A percentile compares a stretch with the other conserved stretches of the same genome.
phyloP scores from a whole-genome alignment of 2,113 vertebrate genomes.

The Proterorhinus semilunaris region DNA sequence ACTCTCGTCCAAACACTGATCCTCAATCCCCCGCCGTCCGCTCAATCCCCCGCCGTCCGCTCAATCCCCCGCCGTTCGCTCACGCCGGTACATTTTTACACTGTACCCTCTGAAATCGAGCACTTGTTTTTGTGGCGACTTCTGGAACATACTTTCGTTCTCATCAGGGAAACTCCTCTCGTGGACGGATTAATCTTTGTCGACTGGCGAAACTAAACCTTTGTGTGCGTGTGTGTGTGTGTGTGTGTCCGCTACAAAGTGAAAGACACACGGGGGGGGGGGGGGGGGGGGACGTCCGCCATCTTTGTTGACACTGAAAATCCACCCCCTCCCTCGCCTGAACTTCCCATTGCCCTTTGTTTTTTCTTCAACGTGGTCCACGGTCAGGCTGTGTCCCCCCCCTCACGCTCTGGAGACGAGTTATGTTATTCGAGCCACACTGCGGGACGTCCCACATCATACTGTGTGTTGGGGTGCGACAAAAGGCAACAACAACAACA shows the following conservation, averaged over 20 bases:
- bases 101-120: background rate
- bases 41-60: too few relatives aligned
- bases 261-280: background rate
- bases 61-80: too few relatives aligned
- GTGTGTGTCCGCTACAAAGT: too few relatives aligned
- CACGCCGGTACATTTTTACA: too few relatives aligned
- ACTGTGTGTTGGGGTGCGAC: too few relatives aligned
- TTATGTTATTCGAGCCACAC: too few relatives aligned
- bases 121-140: slow-evolving; percentile 1
- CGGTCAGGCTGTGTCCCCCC: background rate
- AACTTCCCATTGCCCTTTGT: background rate
- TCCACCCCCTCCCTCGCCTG: background rate
- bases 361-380: background rate
- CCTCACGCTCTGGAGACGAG: background rate
- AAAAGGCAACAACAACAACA: too few relatives aligned
- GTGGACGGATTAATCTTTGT: background rate
- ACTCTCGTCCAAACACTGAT: too few relatives aligned
- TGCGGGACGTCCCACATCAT: too few relatives aligned
- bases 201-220: background rate
- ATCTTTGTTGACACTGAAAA: background rate
- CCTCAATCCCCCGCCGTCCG: too few relatives aligned
- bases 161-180: slow-evolving; percentile 5
- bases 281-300: background rate
- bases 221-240: background rate
- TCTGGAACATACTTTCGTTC: background rate